Evolutionary conservation across 2,113 vertebrate species (phyloP), one percentile per base, ranked within the genome.

Genomic region (Lophius piscatorius): DNA sequence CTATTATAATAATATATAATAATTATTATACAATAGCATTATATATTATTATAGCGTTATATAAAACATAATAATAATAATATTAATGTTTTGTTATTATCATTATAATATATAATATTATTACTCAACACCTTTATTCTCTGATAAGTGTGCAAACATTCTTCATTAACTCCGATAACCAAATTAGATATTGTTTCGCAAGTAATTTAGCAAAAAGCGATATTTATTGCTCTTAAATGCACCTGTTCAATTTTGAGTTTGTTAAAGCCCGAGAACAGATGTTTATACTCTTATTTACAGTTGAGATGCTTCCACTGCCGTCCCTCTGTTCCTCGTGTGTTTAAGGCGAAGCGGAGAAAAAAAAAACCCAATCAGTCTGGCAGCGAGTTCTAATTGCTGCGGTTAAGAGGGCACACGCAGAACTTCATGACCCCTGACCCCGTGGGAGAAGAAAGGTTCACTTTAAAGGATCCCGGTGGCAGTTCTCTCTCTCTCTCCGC

Each of bases 351-450:
- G 42, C 63, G 61, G 57, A 70, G 33, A n/a, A 60, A 46, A 35
- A 54, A 64, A 31, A 46, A 52, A n/a, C 16, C 73, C 69, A 72
- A 54, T 80, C 81, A 80, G 74, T 69, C 51, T 35, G 28, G 34
- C 40, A 64, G 38, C 61, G 39, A 57, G 51, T 60, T 44, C 78
- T 61, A 44, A 77, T 82, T 54, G 62, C 63, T 77, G 42, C 59
- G 60, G 82, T 87, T 88, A 76, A 85, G 84, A 90, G 63, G 66
- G 34, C n/a, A 2, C 71, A 70, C 23, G 68, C 61, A 36, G 65
- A 76, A 73, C 60, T 68, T 60, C 22, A 42, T 65, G 38, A 83
- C 79, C 82, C 88, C 62, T 81, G 70, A 88, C 82, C 88, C 62
- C 41, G 29, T 26, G 61, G 70, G 61, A 23, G 47, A 48, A 67